Evolutionary conservation across 1,140 invertebrate genomes (phyloP), one percentile per base, ranked within the genome.

Genomic region (Thrips palmi): DNA sequence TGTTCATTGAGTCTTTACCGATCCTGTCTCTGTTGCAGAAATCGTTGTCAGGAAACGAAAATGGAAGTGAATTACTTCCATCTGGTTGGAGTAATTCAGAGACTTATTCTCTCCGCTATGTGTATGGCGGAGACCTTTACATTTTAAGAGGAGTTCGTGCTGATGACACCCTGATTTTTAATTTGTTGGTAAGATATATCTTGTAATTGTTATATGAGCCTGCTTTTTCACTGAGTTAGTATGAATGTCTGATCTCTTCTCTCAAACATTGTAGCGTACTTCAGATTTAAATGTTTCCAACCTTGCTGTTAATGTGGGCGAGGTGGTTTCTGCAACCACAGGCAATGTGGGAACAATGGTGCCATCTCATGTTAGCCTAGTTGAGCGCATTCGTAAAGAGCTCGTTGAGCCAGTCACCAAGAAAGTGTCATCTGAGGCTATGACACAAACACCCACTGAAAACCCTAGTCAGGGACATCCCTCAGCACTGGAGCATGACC

Each of bases 101-200:
- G 15, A 66, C 60, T 39, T 79, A 77, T 52, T 58, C 68, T 1
- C 48, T 80, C 6, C 64, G 76, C 44, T 82, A 82, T 52, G 45
- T 74, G 23, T 64, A 65, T 33, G 56, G 76, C 33, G 65, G 64
- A 8, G 62, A 68, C 49, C 52, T 81, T 2, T 79, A 71, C 50
- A 64, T 79, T 46, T 55, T 80, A 1, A 60, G 74, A 47, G 72
- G 62, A n/a, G 57, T 71, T 29, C 67, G 57, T 32, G 68, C 71
- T 19, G 70, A 76, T 50, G 62, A 58, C 27, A 65, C 65, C 52
- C 49, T 77, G 17, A 57, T 77, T 35, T 49, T 76, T 1, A 77
- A 77, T 54, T 56, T 77, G 11, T 53, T 77, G 65, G 72, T 74
- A 65, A 62, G 45, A n/a, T n/a, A n/a, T n/a, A n/a, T n/a, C n/a